phyloP scores from a whole-genome alignment of 2,113 vertebrate species.

The Atractosteus spatula region DNA sequence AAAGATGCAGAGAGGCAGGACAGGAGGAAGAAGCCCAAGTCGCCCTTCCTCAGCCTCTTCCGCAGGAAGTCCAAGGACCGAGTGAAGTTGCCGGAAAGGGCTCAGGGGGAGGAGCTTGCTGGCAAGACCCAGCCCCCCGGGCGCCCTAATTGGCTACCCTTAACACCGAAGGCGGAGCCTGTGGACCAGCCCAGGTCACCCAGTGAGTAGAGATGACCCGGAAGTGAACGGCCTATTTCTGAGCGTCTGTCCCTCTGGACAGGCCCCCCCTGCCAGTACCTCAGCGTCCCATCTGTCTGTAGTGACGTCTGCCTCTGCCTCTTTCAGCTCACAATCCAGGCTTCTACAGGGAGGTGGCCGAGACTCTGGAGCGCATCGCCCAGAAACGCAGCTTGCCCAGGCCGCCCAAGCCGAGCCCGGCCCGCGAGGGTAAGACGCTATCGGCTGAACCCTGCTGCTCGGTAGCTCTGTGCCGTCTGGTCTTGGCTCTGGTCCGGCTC shows the following conservation, averaged over 20 bases:
- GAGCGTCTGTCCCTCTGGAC: not conserved
- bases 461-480: not conserved
- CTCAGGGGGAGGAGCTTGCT: slow-evolving; percentile 36
- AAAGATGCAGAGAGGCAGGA: slow-evolving; percentile 40
- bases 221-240: not conserved
- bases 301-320: not conserved
- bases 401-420: not conserved
- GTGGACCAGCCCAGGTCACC: slow-evolving; percentile 22
- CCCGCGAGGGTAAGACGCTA: too few relatives aligned
- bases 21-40: slow-evolving; percentile 27
- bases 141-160: slow-evolving; percentile 11
- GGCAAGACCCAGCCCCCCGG: not conserved
- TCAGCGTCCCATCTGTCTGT: not conserved
- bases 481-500: too few relatives aligned
- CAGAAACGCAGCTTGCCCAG: slow-evolving; percentile 41
- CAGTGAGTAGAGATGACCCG: slow-evolving; percentile 38
- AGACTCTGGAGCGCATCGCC: slow-evolving; percentile 57
- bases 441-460: slow-evolving; percentile 8
- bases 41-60: not conserved
- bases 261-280: too few relatives aligned
- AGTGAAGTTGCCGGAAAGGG: slow-evolving; percentile 21
- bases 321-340: slow-evolving; percentile 45
- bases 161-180: not conserved
- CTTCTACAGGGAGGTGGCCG: slow-evolving; percentile 60
- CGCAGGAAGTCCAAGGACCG: not conserved